Evolutionary conservation across 2,888 invertebrate species (phyloP).

Genomic region (Ashinkailepas kermadecensis): DNA sequence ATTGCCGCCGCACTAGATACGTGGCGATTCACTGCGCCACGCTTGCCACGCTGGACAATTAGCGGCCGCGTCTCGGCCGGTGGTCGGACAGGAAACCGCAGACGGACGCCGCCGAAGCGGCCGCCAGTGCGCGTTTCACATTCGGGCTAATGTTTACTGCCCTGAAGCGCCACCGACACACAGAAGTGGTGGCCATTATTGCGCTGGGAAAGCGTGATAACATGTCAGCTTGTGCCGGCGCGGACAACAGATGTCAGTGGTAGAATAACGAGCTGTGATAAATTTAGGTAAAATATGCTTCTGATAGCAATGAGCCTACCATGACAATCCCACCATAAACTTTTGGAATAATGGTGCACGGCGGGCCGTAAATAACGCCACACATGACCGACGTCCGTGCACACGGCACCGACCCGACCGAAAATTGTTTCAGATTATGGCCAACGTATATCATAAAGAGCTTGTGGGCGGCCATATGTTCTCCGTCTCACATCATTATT

Average conservation of each 20-base stretch:
- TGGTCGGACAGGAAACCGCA: not conserved
- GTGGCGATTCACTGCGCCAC: not conserved
- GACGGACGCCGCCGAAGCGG: not conserved
- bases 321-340: slow-evolving; percentile 21
- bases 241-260: not conserved
- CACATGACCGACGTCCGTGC: not conserved
- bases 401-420: not conserved
- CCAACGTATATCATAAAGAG: slow-evolving; percentile 9
- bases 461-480: not conserved
- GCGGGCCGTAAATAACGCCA: not conserved
- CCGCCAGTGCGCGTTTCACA: not conserved
- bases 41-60: not conserved
- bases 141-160: no score
- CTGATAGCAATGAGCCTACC: not conserved
- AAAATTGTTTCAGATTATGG: slow-evolving; percentile 22
- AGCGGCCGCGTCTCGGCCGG: not conserved
- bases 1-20: no score
- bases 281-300: not conserved
- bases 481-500: slow-evolving; percentile 12
- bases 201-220: not conserved
- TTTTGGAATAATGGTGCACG: not conserved
- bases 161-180: no score
- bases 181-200: no score
- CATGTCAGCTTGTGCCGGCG: not conserved
- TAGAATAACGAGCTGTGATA: not conserved